Conservation (phyloP, 2,797 vertebrate genomes). For the Orestias chungarensis region DNA sequence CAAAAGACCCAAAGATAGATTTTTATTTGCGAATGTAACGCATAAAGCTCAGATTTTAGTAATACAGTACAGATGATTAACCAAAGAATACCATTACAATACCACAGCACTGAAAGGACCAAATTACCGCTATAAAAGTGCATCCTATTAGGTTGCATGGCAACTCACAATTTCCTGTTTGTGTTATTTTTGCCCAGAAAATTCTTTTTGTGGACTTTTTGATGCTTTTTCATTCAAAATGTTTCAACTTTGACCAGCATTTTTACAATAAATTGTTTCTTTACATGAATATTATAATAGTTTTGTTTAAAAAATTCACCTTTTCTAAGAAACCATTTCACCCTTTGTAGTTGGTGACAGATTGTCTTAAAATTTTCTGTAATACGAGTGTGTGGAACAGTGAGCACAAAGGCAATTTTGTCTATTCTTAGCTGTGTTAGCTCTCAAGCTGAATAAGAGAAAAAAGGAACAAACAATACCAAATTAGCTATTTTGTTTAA, state of each 20-base stretch:
- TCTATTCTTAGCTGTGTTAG: neutral
- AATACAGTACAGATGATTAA: neutral
- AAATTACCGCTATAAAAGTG: constrained; percentile 38
- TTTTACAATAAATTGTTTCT: neutral
- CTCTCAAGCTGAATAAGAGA: neutral
- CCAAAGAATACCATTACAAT: neutral
- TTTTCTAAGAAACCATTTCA: neutral
- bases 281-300: neutral
- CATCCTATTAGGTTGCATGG: constrained; percentile 49
- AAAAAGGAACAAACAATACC: neutral
- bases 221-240: constrained; percentile 3
- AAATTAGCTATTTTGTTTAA: too few species aligned
- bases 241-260: neutral
- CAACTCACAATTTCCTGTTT: constrained; percentile 38
- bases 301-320: neutral
- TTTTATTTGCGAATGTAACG: neutral
- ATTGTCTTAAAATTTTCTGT: too few species aligned
- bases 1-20: neutral
- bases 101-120: constrained; percentile 13
- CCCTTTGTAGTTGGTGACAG: neutral
- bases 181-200: constrained; percentile 25
- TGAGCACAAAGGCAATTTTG: neutral
- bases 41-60: neutral
- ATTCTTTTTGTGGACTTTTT: constrained; percentile 26
- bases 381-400: neutral